A percentile compares a stretch with the other conserved stretches of the same genome.
Evolutionary conservation across 2,113 vertebrate species (phyloP).

Genomic region (Cervus canadensis): DNA sequence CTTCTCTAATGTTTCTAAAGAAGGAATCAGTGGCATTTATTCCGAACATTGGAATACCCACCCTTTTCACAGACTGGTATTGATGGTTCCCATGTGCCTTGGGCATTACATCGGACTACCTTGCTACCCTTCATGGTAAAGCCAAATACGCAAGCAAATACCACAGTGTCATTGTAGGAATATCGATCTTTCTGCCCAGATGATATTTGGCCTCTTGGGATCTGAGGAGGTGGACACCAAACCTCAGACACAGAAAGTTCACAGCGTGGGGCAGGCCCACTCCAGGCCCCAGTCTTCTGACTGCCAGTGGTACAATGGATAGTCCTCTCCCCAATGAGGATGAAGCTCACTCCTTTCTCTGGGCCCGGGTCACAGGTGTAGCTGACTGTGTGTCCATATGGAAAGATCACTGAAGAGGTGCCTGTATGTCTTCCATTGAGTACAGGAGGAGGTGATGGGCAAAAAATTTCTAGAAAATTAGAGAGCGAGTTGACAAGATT

Average conservation of each 20-base stretch:
- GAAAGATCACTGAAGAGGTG: not conserved
- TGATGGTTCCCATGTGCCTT: constrained; percentile 52
- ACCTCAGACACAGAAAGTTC: constrained; percentile 54
- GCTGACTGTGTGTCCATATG: constrained; percentile 46
- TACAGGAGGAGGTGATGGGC: constrained; percentile 42
- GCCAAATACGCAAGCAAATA: constrained; percentile 55
- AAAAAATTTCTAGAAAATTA: constrained; percentile 58
- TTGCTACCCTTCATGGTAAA: constrained; percentile 72
- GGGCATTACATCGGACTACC: constrained; percentile 52
- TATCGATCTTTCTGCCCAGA: constrained; percentile 30
- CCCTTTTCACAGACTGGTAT: constrained; percentile 70
- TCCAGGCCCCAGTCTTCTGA: constrained; percentile 54
- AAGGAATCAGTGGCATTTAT: not conserved
- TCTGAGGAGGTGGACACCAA: constrained; percentile 58
- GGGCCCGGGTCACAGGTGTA: constrained; percentile 54
- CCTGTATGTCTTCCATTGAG: constrained; percentile 46
- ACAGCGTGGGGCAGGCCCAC: constrained; percentile 36
- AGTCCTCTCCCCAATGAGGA: constrained; percentile 44
- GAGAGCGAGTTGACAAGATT: not conserved
- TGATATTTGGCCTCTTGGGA: constrained; percentile 43
- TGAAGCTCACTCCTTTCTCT: constrained; percentile 55
- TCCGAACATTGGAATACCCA: not conserved
- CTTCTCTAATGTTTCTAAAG: not conserved
- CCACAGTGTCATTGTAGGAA: constrained; percentile 61
- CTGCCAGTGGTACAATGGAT: not conserved